phyloP scores from a whole-genome alignment of 2,113 vertebrate genomes.

The Pionites leucogaster region DNA sequence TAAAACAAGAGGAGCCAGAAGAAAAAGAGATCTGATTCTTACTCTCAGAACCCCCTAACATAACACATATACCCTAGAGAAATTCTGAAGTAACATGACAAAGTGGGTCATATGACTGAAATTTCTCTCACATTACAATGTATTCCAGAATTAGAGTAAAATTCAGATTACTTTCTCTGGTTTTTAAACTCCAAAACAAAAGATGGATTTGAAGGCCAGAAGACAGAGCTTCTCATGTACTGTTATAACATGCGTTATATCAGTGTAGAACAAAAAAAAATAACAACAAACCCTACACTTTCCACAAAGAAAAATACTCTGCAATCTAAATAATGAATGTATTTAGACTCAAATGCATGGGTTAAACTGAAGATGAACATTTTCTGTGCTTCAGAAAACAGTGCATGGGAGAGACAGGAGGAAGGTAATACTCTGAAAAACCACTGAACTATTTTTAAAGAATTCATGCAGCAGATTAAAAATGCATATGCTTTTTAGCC shows the following conservation, averaged over 20 bases:
- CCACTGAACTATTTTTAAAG: background rate
- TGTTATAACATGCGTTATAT: background rate
- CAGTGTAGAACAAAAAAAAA: background rate
- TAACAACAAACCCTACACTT: background rate
- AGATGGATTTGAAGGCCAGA: background rate
- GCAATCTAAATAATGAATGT: background rate
- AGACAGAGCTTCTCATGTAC: background rate
- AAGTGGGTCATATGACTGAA: background rate
- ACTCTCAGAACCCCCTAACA: background rate
- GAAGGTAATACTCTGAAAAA: background rate
- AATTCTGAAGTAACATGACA: background rate
- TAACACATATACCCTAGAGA: background rate
- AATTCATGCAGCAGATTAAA: constrained; percentile 16
- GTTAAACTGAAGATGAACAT: background rate
- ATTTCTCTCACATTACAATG: background rate
- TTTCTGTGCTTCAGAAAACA: background rate
- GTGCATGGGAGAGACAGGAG: background rate
- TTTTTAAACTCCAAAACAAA: background rate
- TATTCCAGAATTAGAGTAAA: background rate
- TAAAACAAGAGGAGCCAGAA: background rate
- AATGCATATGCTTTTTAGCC: constrained; percentile 10
- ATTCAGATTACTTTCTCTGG: background rate
- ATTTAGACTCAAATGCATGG: background rate
- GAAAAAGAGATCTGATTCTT: background rate
- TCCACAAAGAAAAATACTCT: background rate